Evolutionary conservation across 1,140 invertebrate species (phyloP).

Genomic region (Battus philenor): DNA sequence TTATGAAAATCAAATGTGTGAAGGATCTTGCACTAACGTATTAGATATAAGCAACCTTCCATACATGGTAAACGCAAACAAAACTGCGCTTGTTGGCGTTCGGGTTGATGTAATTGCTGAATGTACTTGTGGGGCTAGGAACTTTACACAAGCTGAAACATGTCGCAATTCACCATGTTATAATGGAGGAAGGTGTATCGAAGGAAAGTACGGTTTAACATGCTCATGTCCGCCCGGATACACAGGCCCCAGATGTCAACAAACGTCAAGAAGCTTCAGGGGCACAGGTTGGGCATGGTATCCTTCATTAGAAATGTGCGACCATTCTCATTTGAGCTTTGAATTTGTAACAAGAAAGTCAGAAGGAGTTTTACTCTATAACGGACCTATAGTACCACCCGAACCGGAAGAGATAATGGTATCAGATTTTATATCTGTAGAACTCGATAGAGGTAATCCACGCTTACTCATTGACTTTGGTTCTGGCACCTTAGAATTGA

Average conservation of each 20-base stretch:
- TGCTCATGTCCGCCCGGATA: constrained; percentile 95
- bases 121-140: constrained; percentile 93
- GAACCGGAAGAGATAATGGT: constrained; percentile 92
- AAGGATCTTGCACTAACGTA: constrained; percentile 95
- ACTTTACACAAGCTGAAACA: constrained; percentile 92
- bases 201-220: constrained; percentile 89
- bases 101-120: constrained; percentile 91
- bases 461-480: constrained; percentile 95
- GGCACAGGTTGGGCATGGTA: constrained; percentile 98
- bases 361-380: constrained; percentile 96
- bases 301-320: constrained; percentile 96
- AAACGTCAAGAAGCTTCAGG: constrained; percentile 94
- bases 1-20: constrained; percentile 96
- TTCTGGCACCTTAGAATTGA: constrained; percentile 92
- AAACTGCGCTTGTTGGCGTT: constrained; percentile 95
- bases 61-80: constrained; percentile 97
- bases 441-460: constrained; percentile 93
- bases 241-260: constrained; percentile 96
- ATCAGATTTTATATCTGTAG: constrained; percentile 95
- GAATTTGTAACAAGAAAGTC: constrained; percentile 95
- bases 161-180: constrained; percentile 94
- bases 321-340: constrained; percentile 94
- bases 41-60: constrained; percentile 92
- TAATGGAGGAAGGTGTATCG: constrained; percentile 95
- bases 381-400: constrained; percentile 95